phyloP scores from a whole-genome alignment of 2,113 vertebrate genomes.

The Brachionichthys hirsutus region DNA sequence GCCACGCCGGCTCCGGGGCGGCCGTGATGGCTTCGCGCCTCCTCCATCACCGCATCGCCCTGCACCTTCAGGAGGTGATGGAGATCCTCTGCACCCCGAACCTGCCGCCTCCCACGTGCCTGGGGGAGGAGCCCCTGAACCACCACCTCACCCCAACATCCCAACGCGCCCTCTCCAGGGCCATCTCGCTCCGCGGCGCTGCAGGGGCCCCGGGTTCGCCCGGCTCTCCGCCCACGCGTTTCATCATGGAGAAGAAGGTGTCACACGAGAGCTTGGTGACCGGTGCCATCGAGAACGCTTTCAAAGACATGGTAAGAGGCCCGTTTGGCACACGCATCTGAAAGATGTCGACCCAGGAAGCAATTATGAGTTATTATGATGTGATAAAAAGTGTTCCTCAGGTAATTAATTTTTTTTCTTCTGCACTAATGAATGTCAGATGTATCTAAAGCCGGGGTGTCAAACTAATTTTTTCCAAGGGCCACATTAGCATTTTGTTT shows the following conservation, averaged over 20 bases:
- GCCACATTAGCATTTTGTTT: too few species aligned
- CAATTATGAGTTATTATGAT: too few species aligned
- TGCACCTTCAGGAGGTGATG: conserved; percentile 90
- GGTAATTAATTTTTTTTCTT: too few species aligned
- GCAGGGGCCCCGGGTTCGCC: conserved; percentile 89
- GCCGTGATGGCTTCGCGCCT: conserved; percentile 89
- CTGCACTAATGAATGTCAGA: too few species aligned
- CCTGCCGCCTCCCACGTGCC: conserved; percentile 83
- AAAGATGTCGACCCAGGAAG: too few species aligned
- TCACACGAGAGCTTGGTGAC: conserved; percentile 92
- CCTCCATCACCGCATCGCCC: conserved; percentile 88
- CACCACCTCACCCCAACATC: conserved; percentile 62
- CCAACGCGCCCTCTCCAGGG: conserved; percentile 86
- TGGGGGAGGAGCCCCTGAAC: conserved; percentile 86
- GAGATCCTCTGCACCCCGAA: conserved; percentile 86
- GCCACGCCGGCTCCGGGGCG: conserved; percentile 91
- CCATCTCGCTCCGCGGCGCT: conserved; percentile 86
- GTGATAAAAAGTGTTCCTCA: too few species aligned
- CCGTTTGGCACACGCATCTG: too few species aligned
- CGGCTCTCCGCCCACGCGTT: conserved; percentile 85
- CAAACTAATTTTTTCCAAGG: too few species aligned
- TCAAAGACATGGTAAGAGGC: conserved; percentile 91
- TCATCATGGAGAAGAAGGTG: conserved; percentile 97
- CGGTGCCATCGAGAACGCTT: conserved; percentile 95
- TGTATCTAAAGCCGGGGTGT: too few species aligned